Base-by-base conservation (phyloP, 2,113 vertebrate genomes). In the Brevimyrus niger region DNA sequence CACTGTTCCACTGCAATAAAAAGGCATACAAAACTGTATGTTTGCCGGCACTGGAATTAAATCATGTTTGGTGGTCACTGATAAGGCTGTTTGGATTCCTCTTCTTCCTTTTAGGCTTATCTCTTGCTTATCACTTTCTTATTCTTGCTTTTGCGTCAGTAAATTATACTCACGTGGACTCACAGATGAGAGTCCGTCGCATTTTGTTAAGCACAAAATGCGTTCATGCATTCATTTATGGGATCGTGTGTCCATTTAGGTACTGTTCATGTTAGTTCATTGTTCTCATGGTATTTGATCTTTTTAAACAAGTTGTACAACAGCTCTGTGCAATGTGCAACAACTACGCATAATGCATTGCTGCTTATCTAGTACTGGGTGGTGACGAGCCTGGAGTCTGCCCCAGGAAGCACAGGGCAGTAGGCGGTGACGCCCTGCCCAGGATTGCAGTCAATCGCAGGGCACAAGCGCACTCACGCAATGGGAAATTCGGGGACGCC, bases 21-120 rank as follows among this genome's bases (percentile, higher is more conserved):
- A 82, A 38, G 23, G 44, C 82, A 46, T 46, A 10, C 17, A 84
- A 84, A 47, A 46, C 35, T n/a, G 38, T 44, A 84, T 10, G 82
- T 13, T 47, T 84, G 82, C 82, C 3, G 0, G 42, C 82, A 84
- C 42, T 84, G 19, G 6, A 86, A 31, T 51, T 9, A 44, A 65
- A 44, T 46, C 48, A 86, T 11, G 11, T 47, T 88, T 88, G 31
- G 87, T 88, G 55, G 53, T 58, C 48, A 31, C 51, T 21, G 17
- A 46, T 65, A 88, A 88, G 42, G 38, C 35, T 27, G 13, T 65
- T 88, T 31, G 9, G 31, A 65, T 47, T 61, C 53, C 38, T 65
- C 44, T 38, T 27, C 51, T 11, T 84, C 42, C 61, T n/a, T 88
- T 88, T 31, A 48, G 47, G 61, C 87, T 73, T 88, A 88, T 88